Evolutionary conservation across 2,797 vertebrate species (phyloP).

Genomic region (Poecilia wingei): DNA sequence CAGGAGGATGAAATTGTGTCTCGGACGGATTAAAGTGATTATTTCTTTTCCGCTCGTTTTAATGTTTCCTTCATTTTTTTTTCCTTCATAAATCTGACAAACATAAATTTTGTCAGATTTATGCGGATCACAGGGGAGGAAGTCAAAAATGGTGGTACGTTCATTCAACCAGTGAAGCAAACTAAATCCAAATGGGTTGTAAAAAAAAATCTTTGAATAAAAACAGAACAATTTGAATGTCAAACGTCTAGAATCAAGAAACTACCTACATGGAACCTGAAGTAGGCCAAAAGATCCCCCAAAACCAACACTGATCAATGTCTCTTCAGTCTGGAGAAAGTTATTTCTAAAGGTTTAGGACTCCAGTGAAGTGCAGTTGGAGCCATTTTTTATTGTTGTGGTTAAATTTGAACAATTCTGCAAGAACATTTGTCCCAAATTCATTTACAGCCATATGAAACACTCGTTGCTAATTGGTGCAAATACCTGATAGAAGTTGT

Average conservation of each 20-base stretch:
- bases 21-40: constrained; percentile 50
- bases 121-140: background rate
- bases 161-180: background rate
- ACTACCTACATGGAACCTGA: background rate
- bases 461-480: background rate
- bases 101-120: background rate
- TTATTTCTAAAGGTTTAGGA: background rate
- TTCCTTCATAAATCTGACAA: background rate
- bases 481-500: background rate
- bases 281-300: background rate
- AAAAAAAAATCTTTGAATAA: background rate
- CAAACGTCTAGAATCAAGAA: background rate
- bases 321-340: too few species aligned
- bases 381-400: background rate
- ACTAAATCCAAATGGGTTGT: background rate
- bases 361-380: background rate
- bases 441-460: background rate
- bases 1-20: constrained; percentile 1
- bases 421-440: background rate
- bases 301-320: background rate
- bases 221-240: background rate
- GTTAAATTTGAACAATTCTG: background rate
- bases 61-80: background rate
- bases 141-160: background rate
- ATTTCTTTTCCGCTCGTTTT: constrained; percentile 26